Percentiles rank a stretch among this genome's conserved stretches.
These are phyloP conservation scores for Morpho helenor DNA, from an alignment of 2,888 invertebrate species.

Conservation along the genomic window DNA sequence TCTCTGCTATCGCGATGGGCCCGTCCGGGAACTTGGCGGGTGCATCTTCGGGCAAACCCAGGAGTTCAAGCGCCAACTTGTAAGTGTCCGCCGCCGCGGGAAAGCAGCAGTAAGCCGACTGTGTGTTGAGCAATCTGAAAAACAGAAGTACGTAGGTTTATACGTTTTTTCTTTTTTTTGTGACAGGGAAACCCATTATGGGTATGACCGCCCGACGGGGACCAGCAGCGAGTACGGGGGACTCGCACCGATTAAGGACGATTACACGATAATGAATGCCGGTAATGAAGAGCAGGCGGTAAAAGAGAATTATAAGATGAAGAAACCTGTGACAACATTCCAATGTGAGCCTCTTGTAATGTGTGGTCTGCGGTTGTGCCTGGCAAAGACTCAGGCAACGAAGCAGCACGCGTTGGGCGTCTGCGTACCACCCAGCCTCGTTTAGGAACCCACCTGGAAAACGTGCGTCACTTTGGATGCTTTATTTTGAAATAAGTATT, in stretches of 20 bases:
- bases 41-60: conserved; percentile 50
- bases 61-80: conserved; percentile 61
- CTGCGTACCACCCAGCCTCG: conserved; percentile 92
- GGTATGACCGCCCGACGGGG: no score
- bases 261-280: no score
- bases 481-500: no score
- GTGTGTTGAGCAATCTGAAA: conserved; percentile 88
- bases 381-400: conserved; percentile 83
- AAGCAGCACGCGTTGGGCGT: conserved; percentile 85
- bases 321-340: conserved; percentile 91
- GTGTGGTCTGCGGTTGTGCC: conserved; percentile 69
- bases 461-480: no score
- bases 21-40: conserved; percentile 36
- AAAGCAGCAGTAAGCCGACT: conserved; percentile 90
- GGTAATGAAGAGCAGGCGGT: no score
- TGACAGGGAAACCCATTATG: no score
- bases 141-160: background rate
- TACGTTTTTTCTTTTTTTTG: no score
- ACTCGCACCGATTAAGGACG: no score
- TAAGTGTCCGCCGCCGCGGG: conserved; percentile 86
- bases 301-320: no score
- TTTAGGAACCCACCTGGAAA: conserved; percentile 86
- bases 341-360: conserved; percentile 83
- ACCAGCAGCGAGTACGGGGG: no score
- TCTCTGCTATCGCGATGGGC: conserved; percentile 38